Percentiles rank a stretch among this genome's conserved stretches.
Evolutionary conservation across 2,888 invertebrate species (phyloP).

Genomic region (Aethes cnicana): DNA sequence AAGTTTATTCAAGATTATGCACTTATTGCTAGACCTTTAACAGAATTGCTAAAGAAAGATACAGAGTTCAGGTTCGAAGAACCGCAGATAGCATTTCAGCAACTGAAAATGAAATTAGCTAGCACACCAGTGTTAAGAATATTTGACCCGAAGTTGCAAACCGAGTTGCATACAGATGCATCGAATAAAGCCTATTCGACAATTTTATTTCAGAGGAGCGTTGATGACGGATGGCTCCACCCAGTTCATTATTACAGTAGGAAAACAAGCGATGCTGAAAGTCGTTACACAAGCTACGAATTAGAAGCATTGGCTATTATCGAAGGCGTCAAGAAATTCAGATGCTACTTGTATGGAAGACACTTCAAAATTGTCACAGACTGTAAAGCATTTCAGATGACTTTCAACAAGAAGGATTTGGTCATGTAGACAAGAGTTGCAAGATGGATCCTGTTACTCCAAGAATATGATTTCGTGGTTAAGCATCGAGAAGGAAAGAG

Average conservation of each 20-base stretch:
- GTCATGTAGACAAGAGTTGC: conserved; percentile 14
- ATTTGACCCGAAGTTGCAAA: conserved; percentile 32
- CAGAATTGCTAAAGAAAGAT: conserved; percentile 35
- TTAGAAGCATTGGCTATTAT: conserved; percentile 41
- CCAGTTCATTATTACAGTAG: conserved; percentile 20
- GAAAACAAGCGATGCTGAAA: conserved; percentile 10
- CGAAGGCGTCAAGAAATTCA: conserved; percentile 41
- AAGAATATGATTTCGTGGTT: conserved; percentile 8
- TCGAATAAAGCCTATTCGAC: not conserved
- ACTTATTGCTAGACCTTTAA: conserved; percentile 37
- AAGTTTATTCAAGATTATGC: conserved; percentile 36
- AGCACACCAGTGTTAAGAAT: conserved; percentile 33
- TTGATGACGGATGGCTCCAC: conserved; percentile 1
- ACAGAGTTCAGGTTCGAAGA: conserved; percentile 33
- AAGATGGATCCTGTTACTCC: conserved; percentile 12
- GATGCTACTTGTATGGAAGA: conserved; percentile 5
- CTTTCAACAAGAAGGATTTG: too few species aligned
- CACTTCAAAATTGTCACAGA: conserved; percentile 25
- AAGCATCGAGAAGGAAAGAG: conserved; percentile 5
- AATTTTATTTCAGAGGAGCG: not conserved
- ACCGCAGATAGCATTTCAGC: conserved; percentile 30
- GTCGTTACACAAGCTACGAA: conserved; percentile 6
- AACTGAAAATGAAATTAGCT: conserved; percentile 30
- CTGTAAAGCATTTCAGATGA: conserved; percentile 21
- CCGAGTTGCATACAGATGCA: conserved; percentile 37